These are phyloP conservation scores for Nomada goodeniana DNA, from an alignment of 2,888 invertebrate species.

Conservation along the genomic window DNA sequence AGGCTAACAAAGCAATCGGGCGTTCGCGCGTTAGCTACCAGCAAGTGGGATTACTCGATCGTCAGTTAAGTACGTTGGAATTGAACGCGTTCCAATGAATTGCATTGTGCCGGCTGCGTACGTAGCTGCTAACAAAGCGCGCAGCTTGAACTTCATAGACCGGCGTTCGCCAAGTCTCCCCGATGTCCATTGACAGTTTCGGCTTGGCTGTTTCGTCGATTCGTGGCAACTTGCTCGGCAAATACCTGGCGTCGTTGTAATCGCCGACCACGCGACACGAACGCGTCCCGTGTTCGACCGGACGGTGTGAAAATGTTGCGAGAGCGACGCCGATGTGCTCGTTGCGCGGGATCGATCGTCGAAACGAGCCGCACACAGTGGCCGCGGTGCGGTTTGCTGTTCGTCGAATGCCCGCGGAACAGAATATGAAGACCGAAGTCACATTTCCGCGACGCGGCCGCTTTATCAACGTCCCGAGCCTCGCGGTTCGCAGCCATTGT, in stretches of 20 bases:
- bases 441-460: conserved; percentile 6
- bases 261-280: not conserved
- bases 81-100: conserved; percentile 12
- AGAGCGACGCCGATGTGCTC: not conserved
- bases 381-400: not conserved
- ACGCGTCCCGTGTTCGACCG: not conserved
- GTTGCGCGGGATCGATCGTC: conserved; percentile 27
- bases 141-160: conserved; percentile 23
- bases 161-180: conserved; percentile 26
- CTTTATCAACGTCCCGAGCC: conserved; percentile 27
- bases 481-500: conserved; percentile 30
- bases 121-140: not conserved
- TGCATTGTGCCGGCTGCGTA: not conserved
- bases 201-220: conserved; percentile 21
- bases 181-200: conserved; percentile 36
- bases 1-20: not conserved
- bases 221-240: conserved; percentile 15
- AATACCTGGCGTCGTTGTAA: not conserved
- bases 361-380: not conserved
- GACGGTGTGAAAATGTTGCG: not conserved
- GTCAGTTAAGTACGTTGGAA: not conserved
- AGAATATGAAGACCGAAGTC: conserved; percentile 28
- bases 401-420: not conserved
- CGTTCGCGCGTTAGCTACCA: not conserved
- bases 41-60: conserved; percentile 1